Base-by-base conservation (phyloP, 2,888 invertebrate genomes). In the Chymomyza amoena region DNA sequence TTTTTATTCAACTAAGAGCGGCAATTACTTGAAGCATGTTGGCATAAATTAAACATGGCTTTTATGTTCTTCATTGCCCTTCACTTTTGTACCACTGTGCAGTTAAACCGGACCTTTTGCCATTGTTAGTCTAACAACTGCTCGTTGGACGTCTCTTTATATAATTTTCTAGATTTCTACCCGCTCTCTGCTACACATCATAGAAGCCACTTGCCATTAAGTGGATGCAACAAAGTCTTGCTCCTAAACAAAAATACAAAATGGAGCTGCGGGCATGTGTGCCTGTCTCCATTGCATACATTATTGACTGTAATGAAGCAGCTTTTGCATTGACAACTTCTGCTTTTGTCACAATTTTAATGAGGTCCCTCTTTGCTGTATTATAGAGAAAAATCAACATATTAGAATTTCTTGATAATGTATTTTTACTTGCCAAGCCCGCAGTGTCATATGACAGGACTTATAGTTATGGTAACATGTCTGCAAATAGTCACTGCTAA, bases 21-120 rank as follows among this genome's bases (percentile, higher is more conserved):
- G 77, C 85, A 86, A 87, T 87, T 89, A 81, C 78, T 67, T 66
- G 67, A 64, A 60, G 69, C 68, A 69, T 63, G 80, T 66, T 68
- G 72, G 78, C 75, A 73, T 79, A 87, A 79, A 81, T 81, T 78
- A 81, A 79, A 71, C 65, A 59, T 66, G 57, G 59, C 57, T 65
- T 65, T 50, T 57, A 56, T 57, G 65, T 28, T 39, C 36, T 56
- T 54, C 64, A 51, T 64, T 57, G 36, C 39, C 65, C 45, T 54
- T 51, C 67, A 18, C 54, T 63, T 64, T 69, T 73, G 63, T 72
- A 51, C 69, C 72, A 25, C 62, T 54, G 62, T 61, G 63, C 56
- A 51, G n/a, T n/a, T n/a, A n/a, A n/a, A n/a, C n/a, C n/a, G n/a
- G n/a, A n/a, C n/a, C n/a, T n/a, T n/a, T n/a, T n/a, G n/a, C n/a